Evolutionary conservation across 2,888 invertebrate species (phyloP).

Genomic region (Romanomermis culicivorax): DNA sequence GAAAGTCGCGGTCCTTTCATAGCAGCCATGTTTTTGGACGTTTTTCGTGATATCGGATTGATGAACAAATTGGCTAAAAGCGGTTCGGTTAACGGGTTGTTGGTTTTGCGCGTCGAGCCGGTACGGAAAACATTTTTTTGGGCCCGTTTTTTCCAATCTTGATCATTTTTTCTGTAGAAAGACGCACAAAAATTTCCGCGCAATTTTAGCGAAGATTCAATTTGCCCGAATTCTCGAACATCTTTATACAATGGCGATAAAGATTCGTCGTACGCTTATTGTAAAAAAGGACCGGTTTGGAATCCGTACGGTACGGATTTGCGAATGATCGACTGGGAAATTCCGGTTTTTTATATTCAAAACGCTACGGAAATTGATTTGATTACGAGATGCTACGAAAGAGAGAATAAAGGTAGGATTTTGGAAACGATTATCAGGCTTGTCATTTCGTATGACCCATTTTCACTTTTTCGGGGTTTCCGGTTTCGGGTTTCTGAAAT

Average conservation of each 20-base stretch:
- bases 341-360: slow-evolving; percentile 27
- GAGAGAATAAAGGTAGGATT: too few species aligned
- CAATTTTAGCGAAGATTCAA: background rate
- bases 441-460: too few species aligned
- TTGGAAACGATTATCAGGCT: too few species aligned
- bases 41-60: background rate
- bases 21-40: background rate
- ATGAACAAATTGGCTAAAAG: background rate
- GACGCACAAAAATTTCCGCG: background rate
- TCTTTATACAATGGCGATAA: background rate
- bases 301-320: background rate
- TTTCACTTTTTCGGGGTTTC: too few species aligned
- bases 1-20: background rate
- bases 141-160: too few species aligned
- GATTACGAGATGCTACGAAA: too few species aligned
- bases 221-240: background rate
- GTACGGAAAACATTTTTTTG: too few species aligned
- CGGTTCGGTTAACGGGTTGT: background rate
- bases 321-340: background rate
- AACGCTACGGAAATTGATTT: slow-evolving; percentile 43
- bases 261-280: background rate
- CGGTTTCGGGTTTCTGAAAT: too few species aligned
- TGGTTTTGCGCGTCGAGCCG: background rate
- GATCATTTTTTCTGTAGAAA: too few species aligned
- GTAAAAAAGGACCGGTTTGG: background rate